phyloP scores from a whole-genome alignment of 2,113 vertebrate species.

The Oreochromis aureus region DNA sequence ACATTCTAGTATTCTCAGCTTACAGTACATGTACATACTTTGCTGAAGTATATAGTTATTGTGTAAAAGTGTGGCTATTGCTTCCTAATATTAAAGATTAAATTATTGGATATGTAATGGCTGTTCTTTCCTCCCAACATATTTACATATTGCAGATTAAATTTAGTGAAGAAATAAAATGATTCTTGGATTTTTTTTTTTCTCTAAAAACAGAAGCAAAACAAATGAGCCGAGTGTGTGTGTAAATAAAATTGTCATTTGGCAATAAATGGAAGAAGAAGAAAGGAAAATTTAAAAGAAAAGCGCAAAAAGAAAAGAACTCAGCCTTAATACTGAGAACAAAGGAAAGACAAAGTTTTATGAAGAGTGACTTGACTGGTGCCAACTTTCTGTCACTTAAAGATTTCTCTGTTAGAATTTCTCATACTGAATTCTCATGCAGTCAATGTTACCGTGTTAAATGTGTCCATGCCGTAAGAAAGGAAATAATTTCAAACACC shows the following conservation, averaged over 20 bases:
- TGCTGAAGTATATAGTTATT: not conserved
- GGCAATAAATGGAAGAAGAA: not conserved
- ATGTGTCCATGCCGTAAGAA: not conserved
- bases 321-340: not conserved
- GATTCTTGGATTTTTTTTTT: not conserved
- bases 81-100: not conserved
- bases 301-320: not conserved
- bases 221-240: not conserved
- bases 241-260: not conserved
- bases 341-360: not conserved
- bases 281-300: not conserved
- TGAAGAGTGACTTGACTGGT: not conserved
- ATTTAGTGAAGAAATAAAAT: not conserved
- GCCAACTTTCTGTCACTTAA: not conserved
- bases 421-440: not conserved
- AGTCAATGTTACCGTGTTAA: not conserved
- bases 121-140: not conserved
- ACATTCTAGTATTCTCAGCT: not conserved
- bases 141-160: not conserved
- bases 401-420: not conserved
- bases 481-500: not conserved
- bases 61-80: not conserved
- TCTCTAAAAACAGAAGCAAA: not conserved
- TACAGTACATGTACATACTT: not conserved
- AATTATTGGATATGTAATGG: not conserved